phyloP scores from a whole-genome alignment of 2,113 vertebrate species.

The Pituophis catenifer region DNA sequence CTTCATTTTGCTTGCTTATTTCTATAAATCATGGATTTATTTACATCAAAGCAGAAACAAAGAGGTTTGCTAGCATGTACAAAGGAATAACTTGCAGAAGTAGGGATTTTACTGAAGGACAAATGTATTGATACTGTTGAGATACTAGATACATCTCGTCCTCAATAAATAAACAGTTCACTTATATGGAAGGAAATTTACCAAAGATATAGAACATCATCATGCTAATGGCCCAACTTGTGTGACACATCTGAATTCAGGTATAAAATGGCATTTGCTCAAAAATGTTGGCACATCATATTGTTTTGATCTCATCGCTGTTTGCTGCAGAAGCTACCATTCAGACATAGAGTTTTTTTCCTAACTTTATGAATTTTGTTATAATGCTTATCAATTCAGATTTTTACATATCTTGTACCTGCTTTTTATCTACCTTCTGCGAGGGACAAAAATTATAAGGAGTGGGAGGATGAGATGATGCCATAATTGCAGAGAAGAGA shows the following conservation, averaged over 20 bases:
- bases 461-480: background rate
- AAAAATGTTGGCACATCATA: background rate
- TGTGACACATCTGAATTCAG: background rate
- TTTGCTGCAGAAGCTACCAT: background rate
- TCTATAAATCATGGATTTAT: background rate
- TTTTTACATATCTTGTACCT: background rate
- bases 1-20: background rate
- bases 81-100: background rate
- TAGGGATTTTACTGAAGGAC: background rate
- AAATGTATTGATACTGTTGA: background rate
- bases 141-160: background rate
- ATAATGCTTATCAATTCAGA: background rate
- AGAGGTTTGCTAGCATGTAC: background rate
- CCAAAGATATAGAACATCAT: background rate
- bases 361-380: background rate
- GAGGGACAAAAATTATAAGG: background rate
- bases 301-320: background rate
- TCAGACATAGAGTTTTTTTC: background rate
- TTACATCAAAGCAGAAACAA: background rate
- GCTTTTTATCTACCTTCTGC: background rate
- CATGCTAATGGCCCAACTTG: background rate
- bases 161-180: background rate
- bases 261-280: background rate
- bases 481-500: constrained; percentile 14
- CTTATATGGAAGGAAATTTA: background rate